phyloP scores from a whole-genome alignment of 2,797 vertebrate species.

The Betta splendens region DNA sequence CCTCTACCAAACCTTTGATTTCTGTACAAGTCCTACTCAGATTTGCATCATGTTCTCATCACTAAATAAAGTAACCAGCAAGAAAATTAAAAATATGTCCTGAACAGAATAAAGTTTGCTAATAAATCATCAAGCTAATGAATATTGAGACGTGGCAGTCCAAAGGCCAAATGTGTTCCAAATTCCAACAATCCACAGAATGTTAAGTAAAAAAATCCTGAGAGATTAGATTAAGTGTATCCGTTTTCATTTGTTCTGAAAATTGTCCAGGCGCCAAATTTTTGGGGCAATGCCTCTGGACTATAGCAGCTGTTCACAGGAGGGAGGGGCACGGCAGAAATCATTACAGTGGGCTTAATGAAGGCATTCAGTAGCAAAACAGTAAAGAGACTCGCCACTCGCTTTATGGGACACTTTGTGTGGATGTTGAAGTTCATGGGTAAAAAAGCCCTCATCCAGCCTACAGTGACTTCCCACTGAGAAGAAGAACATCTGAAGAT shows the following conservation, averaged over 20 bases:
- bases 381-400: slow-evolving; percentile 32
- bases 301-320: slow-evolving; percentile 80
- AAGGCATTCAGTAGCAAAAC: slow-evolving; percentile 43
- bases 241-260: slow-evolving; percentile 74
- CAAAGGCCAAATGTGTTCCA: slow-evolving; percentile 59
- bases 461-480: slow-evolving; percentile 57
- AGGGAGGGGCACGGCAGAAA: slow-evolving; percentile 65
- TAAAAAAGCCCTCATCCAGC: slow-evolving; percentile 44
- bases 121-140: slow-evolving; percentile 46
- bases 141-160: slow-evolving; percentile 57
- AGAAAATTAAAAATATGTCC: not conserved
- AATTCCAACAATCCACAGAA: slow-evolving; percentile 51
- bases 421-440: slow-evolving; percentile 40
- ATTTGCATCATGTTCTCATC: too few species aligned
- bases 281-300: slow-evolving; percentile 67
- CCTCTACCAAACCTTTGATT: too few species aligned
- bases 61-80: too few species aligned
- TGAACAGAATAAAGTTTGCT: not conserved
- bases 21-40: too few species aligned
- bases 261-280: slow-evolving; percentile 68
- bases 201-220: slow-evolving; percentile 42
- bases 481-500: too few species aligned
- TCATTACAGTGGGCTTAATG: slow-evolving; percentile 67
- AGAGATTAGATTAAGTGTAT: slow-evolving; percentile 77
- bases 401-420: slow-evolving; percentile 24